Base-by-base conservation (phyloP, 2,113 vertebrate genomes). In the Ancistrus triradiatus region DNA sequence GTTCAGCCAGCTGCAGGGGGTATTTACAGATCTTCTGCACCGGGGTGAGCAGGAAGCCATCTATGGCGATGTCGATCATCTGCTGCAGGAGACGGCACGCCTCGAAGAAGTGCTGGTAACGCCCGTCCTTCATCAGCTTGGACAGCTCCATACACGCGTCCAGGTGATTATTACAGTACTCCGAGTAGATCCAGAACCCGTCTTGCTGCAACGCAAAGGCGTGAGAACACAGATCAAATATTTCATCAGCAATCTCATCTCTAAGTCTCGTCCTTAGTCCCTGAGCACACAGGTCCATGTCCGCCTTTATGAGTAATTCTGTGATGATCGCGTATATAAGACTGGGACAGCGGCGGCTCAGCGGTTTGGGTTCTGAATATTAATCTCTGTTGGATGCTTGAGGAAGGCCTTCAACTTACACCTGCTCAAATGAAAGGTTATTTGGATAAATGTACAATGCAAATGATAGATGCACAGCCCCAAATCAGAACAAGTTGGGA, bases 21-120 rank as follows among this genome's bases (percentile, higher is more conserved):
- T 94, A 94, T 56, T 94, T 94, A 88, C 92, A 94, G 85, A 94
- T 94, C 83, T 94, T 94, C 84, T 94, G 92, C 69, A 94, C 91
- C 0, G 92, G 92, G 0, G 91, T 93, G 53, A 94, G 83, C 63
- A 94, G 87, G 80, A 94, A 93, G 17, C 92, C 92, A 17, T 93
- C 91, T 1, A 94, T 91, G 77, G 91, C 91, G 14, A 94, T 94
- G 74, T 92, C 90, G 14, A 94, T 94, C 92, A 94, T 94, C 80
- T 93, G 91, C 79, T 93, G 92, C 71, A 93, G 73, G 15, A 94
- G 90, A 25, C 91, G 90, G 33, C 92, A 94, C 0, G 90, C 91
- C 78, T 94, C 92, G 44, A 94, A 93, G 80, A 94, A 94, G 70
- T 93, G 91, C 82, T 92, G 90, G 78, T 94, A 94, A 76, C 90